A percentile compares a stretch with the other conserved stretches of the same genome.
These are phyloP conservation scores for Paracentrotus lividus DNA, from an alignment of 53 echinoderm and acorn worm genomes.

Conservation along the genomic window DNA sequence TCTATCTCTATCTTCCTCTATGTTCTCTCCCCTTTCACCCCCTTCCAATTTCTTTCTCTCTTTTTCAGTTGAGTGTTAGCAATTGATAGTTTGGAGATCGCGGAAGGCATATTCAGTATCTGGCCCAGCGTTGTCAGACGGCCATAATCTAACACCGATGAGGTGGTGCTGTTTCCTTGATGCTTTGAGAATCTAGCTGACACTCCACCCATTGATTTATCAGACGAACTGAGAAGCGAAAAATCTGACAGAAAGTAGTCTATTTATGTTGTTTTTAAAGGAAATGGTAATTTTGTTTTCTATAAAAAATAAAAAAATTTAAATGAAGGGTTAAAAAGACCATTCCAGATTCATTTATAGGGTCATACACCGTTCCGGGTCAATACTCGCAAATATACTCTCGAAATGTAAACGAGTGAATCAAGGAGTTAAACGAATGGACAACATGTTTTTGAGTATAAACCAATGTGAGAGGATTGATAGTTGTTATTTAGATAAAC, in stretches of 20 bases:
- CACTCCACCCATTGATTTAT: neutral
- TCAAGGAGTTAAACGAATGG: too few relatives aligned
- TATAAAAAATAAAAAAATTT: too few relatives aligned
- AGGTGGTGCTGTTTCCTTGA: slow-evolving; percentile 53
- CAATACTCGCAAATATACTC: too few relatives aligned
- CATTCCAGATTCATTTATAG: too few relatives aligned
- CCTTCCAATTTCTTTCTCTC: neutral
- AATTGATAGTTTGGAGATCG: slow-evolving; percentile 15
- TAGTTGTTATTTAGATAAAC: too few relatives aligned
- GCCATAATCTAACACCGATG: slow-evolving; percentile 14
- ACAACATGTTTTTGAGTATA: too few relatives aligned
- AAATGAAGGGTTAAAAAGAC: too few relatives aligned
- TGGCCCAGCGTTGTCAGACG: neutral
- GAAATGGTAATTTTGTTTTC: too few relatives aligned
- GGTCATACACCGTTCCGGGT: too few relatives aligned
- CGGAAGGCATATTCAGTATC: neutral
- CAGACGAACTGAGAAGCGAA: neutral
- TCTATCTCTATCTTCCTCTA: neutral
- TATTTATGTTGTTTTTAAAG: too few relatives aligned
- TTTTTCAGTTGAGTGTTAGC: slow-evolving; percentile 8
- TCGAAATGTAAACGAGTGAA: too few relatives aligned
- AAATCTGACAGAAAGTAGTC: slow-evolving; percentile 36
- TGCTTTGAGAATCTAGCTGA: neutral
- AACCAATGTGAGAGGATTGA: too few relatives aligned
- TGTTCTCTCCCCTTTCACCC: neutral